Conservation (phyloP, 2,888 invertebrate species). For the Drosophila mettleri region DNA sequence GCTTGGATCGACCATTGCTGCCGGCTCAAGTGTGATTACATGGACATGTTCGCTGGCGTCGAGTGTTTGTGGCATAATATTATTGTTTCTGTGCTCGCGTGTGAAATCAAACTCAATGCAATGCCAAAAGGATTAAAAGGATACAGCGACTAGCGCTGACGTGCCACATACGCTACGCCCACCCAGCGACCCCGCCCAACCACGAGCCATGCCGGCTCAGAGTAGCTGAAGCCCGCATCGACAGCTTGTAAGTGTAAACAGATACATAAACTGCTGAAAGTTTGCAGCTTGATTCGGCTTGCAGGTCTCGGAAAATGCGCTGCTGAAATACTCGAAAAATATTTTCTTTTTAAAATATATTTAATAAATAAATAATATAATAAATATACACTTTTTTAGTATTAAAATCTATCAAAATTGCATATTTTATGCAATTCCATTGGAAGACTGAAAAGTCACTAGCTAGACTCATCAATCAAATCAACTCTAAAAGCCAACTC, state of each 20-base stretch:
- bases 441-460: too few species aligned
- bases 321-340: too few species aligned
- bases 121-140: constrained; percentile 80
- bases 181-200: background rate
- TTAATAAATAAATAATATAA: too few species aligned
- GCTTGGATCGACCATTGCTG: constrained; percentile 43
- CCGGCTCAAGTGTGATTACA: constrained; percentile 79
- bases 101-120: constrained; percentile 79
- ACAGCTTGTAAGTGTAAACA: constrained; percentile 76
- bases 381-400: too few species aligned
- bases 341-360: too few species aligned
- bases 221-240: constrained; percentile 32
- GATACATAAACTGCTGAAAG: constrained; percentile 56
- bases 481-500: too few species aligned
- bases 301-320: constrained; percentile 17
- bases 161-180: constrained; percentile 51
- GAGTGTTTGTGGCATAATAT: constrained; percentile 81
- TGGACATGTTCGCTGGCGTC: constrained; percentile 75
- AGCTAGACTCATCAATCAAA: too few species aligned
- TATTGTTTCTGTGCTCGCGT: constrained; percentile 81
- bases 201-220: constrained; percentile 4
- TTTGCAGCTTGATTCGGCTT: constrained; percentile 10
- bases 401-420: too few species aligned
- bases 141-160: constrained; percentile 58
- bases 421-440: too few species aligned